Base-by-base conservation (phyloP, 2,888 invertebrate genomes). In the Ophion costatus region DNA sequence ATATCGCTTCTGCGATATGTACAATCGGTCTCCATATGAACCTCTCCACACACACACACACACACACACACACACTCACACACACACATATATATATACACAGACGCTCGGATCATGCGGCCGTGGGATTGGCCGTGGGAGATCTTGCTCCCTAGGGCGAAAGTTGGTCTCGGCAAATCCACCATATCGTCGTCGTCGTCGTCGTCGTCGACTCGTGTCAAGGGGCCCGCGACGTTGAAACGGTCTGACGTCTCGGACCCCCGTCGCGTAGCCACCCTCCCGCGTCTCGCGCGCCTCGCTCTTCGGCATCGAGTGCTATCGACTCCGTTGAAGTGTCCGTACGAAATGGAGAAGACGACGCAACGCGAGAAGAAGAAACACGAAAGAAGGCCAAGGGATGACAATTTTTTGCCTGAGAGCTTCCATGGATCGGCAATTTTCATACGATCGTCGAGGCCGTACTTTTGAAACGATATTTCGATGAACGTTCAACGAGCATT, bases 161-260 rank as follows among this genome's bases (percentile, higher is more conserved):
- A 76, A 82, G 82, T 85, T 63, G 81, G 84, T 79, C 78, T 75
- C 71, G 79, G 79, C 67, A 82, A 76, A 73, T 66, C 81, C 69
- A 17, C 33, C 61, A 20, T 67, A 77, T 67, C 71, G 74, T 29
- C 66, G 63, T 64, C 78, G 81, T 59, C 71, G 78, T 56, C 66
- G 63, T 64, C 78, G 81, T 74, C 24, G 80, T 82, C 82, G 78
- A 59, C 79, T 51, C 88, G 87, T 92, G 93, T 93, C 93, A 93
- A 80, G 88, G 89, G 90, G 80, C 86, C 90, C 90, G 87, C 89
- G 86, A 90, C 91, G 89, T 92, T 92, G 93, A 92, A 92, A 90
- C 90, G 91, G 85, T 83, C 90, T 93, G 93, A 92, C 92, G 89
- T 89, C 87, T 91, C 89, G 90, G 90, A 90, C 89, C 90, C 88